These are phyloP conservation scores for Limulus polyphemus DNA, from an alignment of 2,888 invertebrate species.

Conservation along the genomic window DNA sequence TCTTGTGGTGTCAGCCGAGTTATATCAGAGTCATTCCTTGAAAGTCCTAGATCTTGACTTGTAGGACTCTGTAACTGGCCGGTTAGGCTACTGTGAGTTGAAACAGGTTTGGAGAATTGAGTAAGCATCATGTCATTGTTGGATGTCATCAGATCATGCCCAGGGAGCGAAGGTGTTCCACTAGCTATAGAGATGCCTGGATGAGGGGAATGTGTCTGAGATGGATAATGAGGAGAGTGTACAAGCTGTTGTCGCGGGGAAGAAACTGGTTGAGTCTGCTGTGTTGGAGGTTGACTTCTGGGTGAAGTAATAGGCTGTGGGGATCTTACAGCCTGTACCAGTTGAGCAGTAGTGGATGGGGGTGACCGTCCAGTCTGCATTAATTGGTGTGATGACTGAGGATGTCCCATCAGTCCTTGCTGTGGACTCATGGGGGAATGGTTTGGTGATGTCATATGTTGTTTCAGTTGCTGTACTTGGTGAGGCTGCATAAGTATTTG, in stretches of 20 bases:
- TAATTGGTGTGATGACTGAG: constrained; percentile 51
- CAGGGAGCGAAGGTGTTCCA: constrained; percentile 26
- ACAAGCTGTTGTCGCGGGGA: constrained; percentile 36
- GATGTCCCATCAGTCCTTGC: constrained; percentile 45
- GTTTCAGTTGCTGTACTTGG: constrained; percentile 32
- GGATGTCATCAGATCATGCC: constrained; percentile 31
- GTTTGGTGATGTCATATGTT: constrained; percentile 43
- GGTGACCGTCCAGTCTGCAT: constrained; percentile 76
- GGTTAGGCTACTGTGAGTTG: constrained; percentile 20
- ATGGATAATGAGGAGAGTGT: constrained; percentile 36
- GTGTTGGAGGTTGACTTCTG: constrained; percentile 38
- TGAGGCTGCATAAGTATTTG: constrained; percentile 33
- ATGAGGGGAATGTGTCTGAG: constrained; percentile 36
- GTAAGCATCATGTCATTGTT: constrained; percentile 35
- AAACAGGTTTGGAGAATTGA: constrained; percentile 26
- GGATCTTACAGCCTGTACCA: constrained; percentile 47
- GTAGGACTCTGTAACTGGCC: constrained; percentile 32
- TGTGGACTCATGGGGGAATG: constrained; percentile 57
- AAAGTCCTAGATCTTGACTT: constrained; percentile 32
- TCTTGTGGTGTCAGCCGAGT: constrained; percentile 71
- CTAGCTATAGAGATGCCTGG: constrained; percentile 26
- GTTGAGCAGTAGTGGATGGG: constrained; percentile 45
- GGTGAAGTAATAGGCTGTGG: constrained; percentile 67
- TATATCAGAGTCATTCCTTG: constrained; percentile 33
- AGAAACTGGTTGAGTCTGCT: constrained; percentile 40